Base-by-base conservation (phyloP, 2,113 vertebrate species). In the Oophaga pumilio region DNA sequence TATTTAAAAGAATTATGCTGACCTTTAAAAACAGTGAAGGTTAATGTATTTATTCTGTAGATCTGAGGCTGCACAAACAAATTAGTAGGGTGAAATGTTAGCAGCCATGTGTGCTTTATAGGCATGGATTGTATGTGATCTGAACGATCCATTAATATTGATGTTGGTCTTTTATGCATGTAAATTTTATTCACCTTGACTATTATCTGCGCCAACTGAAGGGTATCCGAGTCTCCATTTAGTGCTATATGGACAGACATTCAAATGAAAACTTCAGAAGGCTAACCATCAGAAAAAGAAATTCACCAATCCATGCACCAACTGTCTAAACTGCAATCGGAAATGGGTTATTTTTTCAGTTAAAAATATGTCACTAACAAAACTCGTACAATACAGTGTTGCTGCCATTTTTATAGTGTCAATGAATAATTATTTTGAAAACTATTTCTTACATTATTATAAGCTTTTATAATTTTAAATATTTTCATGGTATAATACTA, bases 111-210 rank as follows among this genome's bases (percentile, higher is more conserved):
- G 81, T 68, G 62, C 59, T 83, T 83, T 83, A 83, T 53, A 69
- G 81, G 81, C 62, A 83, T 9, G 81, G n/a, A 68, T 66, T 68
- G 62, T 69, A 83, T 83, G 81, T 69, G 62, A 83, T 83, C 49
- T 68, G 13, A 83, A 26, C 49, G n/a, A 69, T 66, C 62, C 64
- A 83, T 83, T 83, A 83, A 83, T 83, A 83, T 83, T 83, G 81
- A 83, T 83, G 81, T 83, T 69, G 81, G 59, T 83, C n/a, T 83
- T 83, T 83, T 43, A 83, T 83, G 62, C 62, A 83, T 83, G 81
- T n/a, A 83, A 83, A 83, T 83, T 66, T 52, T 83, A 83, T 83
- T 83, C 81, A 83, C 81, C 81, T 83, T 83, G 62, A 83, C 81
- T 83, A 83, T 83, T 83, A 83, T 83, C 81, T 83, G 81, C 52